These are phyloP conservation scores for Rhadinocentrus ornatus DNA, from an alignment of 2,797 vertebrate species.

Conservation along the genomic window DNA sequence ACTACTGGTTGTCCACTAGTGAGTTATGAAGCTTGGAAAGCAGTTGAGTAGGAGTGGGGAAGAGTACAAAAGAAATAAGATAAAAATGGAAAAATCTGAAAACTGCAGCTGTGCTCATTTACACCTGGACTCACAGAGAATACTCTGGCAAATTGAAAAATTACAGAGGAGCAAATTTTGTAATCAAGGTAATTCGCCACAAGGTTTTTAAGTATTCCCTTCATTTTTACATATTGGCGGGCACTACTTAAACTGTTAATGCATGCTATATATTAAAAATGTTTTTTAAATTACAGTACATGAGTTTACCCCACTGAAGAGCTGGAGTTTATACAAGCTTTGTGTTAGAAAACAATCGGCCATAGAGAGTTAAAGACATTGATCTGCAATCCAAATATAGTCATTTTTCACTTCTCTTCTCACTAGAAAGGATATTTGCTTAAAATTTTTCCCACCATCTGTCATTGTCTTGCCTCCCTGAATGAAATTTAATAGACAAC, in stretches of 20 bases:
- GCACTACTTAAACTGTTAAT: conserved; percentile 4
- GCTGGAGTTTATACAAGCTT: conserved; percentile 4
- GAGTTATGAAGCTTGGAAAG: neutral
- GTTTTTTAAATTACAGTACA: neutral
- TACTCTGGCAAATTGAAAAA: neutral
- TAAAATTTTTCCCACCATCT: conserved; percentile 39
- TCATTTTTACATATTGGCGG: neutral
- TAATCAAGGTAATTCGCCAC: conserved; percentile 5
- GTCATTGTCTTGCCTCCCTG: conserved; percentile 21
- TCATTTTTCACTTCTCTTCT: conserved; percentile 20
- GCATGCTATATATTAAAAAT: neutral
- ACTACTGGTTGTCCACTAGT: neutral
- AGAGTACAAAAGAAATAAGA: neutral
- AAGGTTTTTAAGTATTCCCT: conserved; percentile 1
- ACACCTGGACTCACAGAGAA: neutral
- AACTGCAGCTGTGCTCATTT: neutral
- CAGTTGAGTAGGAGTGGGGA: neutral
- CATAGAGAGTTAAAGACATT: conserved; percentile 19
- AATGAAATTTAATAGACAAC: conserved; percentile 41
- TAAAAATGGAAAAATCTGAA: neutral
- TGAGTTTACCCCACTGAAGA: neutral
- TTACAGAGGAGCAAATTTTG: neutral
- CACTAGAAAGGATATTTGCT: conserved; percentile 26
- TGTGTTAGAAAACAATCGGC: neutral
- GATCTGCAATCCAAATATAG: conserved; percentile 41